phyloP scores from a whole-genome alignment of 2,797 vertebrate genomes.

The Protosalanx chinensis region DNA sequence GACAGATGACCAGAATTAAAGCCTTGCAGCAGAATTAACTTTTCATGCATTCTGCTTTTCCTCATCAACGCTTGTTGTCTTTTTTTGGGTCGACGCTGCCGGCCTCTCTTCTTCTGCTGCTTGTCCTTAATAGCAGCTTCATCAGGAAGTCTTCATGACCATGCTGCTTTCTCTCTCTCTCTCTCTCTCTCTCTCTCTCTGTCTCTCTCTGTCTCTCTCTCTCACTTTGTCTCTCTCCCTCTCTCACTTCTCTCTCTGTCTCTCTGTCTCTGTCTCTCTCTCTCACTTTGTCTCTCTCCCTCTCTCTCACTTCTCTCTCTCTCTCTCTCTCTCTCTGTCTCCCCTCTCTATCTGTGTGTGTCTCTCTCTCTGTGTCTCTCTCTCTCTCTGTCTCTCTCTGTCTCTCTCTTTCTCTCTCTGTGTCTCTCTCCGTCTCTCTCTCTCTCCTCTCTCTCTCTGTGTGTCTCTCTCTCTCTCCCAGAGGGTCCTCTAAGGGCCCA shows the following conservation, averaged over 20 bases:
- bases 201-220: background rate
- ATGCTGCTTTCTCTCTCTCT: conserved; percentile 31
- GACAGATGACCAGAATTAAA: conserved; percentile 56
- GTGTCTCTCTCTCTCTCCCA: conserved; percentile 42
- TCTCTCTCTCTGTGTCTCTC: background rate
- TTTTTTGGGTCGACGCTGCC: conserved; percentile 24
- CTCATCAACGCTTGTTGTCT: conserved; percentile 36
- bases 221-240: background rate
- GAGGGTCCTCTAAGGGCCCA: conserved; percentile 66
- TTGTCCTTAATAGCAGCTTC: conserved; percentile 16
- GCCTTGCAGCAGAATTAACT: conserved; percentile 59
- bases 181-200: background rate
- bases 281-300: background rate
- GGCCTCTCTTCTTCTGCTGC: conserved; percentile 22
- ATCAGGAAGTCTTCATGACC: background rate
- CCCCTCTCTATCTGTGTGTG: too few species aligned
- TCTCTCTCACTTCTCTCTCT: background rate
- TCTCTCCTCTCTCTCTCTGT: conserved; percentile 47
- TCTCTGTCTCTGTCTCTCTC: background rate
- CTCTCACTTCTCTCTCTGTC: background rate
- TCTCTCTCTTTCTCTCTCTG: conserved; percentile 39
- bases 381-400: conserved; percentile 57
- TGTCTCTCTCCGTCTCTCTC: conserved; percentile 32
- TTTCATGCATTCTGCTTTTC: conserved; percentile 59
- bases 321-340: background rate